phyloP scores from a whole-genome alignment of 2,113 vertebrate species.

The Passer domesticus region DNA sequence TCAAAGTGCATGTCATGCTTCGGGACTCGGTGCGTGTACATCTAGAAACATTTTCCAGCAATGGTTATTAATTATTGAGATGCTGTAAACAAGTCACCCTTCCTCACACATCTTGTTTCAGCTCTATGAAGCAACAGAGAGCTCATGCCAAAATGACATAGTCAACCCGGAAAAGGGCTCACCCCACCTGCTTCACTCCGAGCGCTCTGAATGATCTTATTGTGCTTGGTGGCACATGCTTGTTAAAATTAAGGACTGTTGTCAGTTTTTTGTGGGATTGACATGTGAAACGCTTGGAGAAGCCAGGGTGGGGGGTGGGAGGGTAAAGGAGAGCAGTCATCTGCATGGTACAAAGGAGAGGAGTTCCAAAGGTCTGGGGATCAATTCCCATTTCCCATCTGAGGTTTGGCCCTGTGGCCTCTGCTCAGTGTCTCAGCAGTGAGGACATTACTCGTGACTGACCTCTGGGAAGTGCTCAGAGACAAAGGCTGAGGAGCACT shows the following conservation, averaged over 20 bases:
- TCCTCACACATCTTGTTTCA: slow-evolving; percentile 36
- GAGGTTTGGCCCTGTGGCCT: not conserved
- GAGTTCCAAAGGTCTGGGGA: not conserved
- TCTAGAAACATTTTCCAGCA: slow-evolving; percentile 46
- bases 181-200: not conserved
- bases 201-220: not conserved
- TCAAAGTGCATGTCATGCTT: slow-evolving; percentile 29
- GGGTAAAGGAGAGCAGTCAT: not conserved
- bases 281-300: not conserved
- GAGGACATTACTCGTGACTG: not conserved
- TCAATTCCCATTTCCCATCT: not conserved
- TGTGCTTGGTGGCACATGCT: not conserved
- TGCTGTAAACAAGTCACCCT: slow-evolving; percentile 44
- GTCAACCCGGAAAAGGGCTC: not conserved
- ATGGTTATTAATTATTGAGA: slow-evolving; percentile 47
- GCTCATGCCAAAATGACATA: not conserved
- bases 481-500: not conserved
- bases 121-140: not conserved
- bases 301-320: not conserved
- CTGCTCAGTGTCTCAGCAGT: not conserved
- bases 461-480: not conserved
- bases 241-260: not conserved
- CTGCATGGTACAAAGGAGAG: not conserved
- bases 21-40: not conserved
- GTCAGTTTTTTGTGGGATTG: not conserved